These are phyloP conservation scores for Drosophila eugracilis DNA, from an alignment of 1,140 invertebrate species.

Conservation along the genomic window DNA sequence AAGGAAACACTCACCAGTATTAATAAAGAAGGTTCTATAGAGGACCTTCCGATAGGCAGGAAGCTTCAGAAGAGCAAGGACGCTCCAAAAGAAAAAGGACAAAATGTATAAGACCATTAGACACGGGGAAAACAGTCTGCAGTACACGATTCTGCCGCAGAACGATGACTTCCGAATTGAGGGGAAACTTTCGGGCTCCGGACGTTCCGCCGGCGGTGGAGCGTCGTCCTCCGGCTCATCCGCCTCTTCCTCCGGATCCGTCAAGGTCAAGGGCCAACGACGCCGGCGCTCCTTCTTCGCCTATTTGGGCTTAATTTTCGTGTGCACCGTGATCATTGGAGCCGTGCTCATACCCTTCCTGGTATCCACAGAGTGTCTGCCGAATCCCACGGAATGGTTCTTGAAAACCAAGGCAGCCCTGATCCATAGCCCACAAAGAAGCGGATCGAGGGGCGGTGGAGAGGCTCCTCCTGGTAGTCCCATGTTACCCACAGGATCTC, in stretches of 20 bases:
- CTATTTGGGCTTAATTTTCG: conserved; percentile 79
- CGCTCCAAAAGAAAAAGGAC: not conserved
- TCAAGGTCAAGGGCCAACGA: conserved; percentile 42
- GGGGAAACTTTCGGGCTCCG: conserved; percentile 85
- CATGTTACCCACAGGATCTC: conserved; percentile 17
- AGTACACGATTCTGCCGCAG: conserved; percentile 90
- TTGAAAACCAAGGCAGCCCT: conserved; percentile 83
- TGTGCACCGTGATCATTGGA: conserved; percentile 82
- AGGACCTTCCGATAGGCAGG: not conserved
- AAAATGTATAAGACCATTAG: conserved; percentile 91
- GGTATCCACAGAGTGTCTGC: conserved; percentile 78
- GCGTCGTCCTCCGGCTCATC: conserved; percentile 27
- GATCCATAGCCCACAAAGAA: conserved; percentile 46
- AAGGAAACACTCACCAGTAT: not conserved
- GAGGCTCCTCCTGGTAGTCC: not conserved
- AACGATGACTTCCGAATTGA: conserved; percentile 88
- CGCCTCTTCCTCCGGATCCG: conserved; percentile 26
- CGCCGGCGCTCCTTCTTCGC: conserved; percentile 79
- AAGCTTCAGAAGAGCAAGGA: not conserved
- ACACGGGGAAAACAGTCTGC: conserved; percentile 90
- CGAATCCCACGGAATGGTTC: conserved; percentile 83
- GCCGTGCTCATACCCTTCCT: conserved; percentile 80
- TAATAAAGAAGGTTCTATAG: conserved; percentile 7
- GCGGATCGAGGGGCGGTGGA: conserved; percentile 1
- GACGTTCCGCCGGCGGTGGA: conserved; percentile 15